Percentiles rank a stretch among this genome's conserved stretches.
These are phyloP conservation scores for Asbolus verrucosus DNA, from an alignment of 1,140 invertebrate genomes.

Conservation along the genomic window DNA sequence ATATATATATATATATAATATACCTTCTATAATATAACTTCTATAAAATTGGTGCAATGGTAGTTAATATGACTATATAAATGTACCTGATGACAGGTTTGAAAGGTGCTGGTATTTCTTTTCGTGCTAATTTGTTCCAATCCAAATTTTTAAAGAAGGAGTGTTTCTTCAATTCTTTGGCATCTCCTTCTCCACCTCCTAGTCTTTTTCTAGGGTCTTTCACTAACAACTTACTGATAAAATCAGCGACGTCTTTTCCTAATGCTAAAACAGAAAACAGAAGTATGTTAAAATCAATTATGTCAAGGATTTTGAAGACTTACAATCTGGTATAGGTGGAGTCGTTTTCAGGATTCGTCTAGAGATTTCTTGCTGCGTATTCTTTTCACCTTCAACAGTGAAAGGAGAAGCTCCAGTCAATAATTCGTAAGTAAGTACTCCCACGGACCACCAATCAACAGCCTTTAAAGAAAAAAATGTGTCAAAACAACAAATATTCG, in stretches of 20 bases:
- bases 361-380: conserved; percentile 94
- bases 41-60: no score
- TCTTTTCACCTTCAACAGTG: conserved; percentile 92
- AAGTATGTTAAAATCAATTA: not conserved
- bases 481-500: no score
- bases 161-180: conserved; percentile 88
- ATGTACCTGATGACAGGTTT: conserved; percentile 77
- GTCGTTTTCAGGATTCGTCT: conserved; percentile 87
- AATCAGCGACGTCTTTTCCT: conserved; percentile 72
- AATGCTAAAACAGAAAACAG: conserved; percentile 63
- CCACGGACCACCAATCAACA: conserved; percentile 98
- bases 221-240: conserved; percentile 80
- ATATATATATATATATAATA: no score
- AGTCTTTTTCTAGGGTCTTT: conserved; percentile 90
- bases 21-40: no score
- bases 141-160: conserved; percentile 83
- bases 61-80: not conserved
- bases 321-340: conserved; percentile 84
- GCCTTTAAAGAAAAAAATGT: conserved; percentile 76
- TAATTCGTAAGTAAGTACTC: conserved; percentile 96
- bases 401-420: conserved; percentile 98
- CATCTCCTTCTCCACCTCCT: conserved; percentile 84
- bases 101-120: conserved; percentile 84
- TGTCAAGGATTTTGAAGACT: conserved; percentile 45
- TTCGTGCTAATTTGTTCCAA: conserved; percentile 81